Evolutionary conservation across 2,797 vertebrate species (phyloP), one percentile per base, ranked within the genome.

Genomic region (Otus scops): DNA sequence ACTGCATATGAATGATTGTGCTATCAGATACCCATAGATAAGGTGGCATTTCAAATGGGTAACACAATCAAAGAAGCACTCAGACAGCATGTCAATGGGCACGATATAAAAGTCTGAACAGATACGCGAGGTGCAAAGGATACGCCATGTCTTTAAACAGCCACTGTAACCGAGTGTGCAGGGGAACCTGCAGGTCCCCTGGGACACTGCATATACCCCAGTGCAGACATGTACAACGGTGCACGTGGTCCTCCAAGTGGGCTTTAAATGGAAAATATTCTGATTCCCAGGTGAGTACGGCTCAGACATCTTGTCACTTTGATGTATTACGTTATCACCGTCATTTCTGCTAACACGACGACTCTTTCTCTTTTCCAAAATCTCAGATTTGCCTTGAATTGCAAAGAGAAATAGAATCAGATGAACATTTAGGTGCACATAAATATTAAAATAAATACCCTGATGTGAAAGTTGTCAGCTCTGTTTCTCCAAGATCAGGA

Each of bases 111-210:
- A 51, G 14, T 48, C 59, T 27, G 43, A 87, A 12, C 22, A 30
- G 80, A 14, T 1, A 54, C 0, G 0, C 27, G 74, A 59, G 21
- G 32, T 69, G 60, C 50, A 81, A 50, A 69, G 92, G 19, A 34
- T 59, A 24, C 50, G 67, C 43, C 17, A 2, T 16, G 30, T 34
- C n/a, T 80, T 63, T 41, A 10, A 36, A 39, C 24, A 63, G 24
- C 10, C 74, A 17, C 30, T 0, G 0, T 21, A 57, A 19, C 34
- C 0, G 0, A 30, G 56, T 3, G 6, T 56, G 45, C 24, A 34
- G 65, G 45, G n/a, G 16, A 63, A 14, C 12, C 1, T 1, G 57
- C 5, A 15, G 34, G 11, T 61, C 13, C 76, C 50, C 26, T 2
- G 32, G 36, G 39, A 45, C 20, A 26, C 65, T 7, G 0, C 4